Conservation (phyloP, 2,888 invertebrate species). For the Poecilus cupreus region DNA sequence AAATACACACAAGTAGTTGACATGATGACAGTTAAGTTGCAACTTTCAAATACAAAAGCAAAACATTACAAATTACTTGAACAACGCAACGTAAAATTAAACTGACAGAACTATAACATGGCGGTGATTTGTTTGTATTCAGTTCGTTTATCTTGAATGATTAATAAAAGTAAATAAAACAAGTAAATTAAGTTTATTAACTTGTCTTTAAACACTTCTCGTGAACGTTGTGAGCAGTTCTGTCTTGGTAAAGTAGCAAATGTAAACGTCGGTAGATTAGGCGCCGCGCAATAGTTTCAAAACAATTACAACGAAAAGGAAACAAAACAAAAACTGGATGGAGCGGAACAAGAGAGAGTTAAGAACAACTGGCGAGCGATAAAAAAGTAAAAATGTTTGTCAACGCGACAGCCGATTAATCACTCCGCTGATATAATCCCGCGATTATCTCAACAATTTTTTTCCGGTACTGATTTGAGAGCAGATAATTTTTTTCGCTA, state of each 20-base stretch:
- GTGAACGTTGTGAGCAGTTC: no score
- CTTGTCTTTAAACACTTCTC: no score
- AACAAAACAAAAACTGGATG: conserved; percentile 31
- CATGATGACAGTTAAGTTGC: no score
- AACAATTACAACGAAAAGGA: conserved; percentile 3
- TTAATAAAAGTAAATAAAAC: no score
- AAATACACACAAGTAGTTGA: no score
- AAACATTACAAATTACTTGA: no score
- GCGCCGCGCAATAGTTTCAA: background rate
- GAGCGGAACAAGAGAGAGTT: conserved; percentile 36
- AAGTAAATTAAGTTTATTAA: no score
- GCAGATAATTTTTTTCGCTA: conserved; percentile 35
- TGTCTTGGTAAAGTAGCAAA: background rate
- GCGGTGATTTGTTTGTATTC: no score
- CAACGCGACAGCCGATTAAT: conserved; percentile 43
- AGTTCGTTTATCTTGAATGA: no score
- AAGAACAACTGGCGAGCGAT: conserved; percentile 22
- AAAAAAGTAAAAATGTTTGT: conserved; percentile 41
- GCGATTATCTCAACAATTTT: conserved; percentile 45
- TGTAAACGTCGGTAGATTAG: background rate
- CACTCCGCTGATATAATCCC: conserved; percentile 36
- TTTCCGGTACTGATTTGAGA: conserved; percentile 30
- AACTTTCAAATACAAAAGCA: no score
- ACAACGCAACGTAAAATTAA: no score
- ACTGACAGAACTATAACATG: no score